phyloP scores from a whole-genome alignment of 2,797 vertebrate genomes.

The Ceryle rudis region DNA sequence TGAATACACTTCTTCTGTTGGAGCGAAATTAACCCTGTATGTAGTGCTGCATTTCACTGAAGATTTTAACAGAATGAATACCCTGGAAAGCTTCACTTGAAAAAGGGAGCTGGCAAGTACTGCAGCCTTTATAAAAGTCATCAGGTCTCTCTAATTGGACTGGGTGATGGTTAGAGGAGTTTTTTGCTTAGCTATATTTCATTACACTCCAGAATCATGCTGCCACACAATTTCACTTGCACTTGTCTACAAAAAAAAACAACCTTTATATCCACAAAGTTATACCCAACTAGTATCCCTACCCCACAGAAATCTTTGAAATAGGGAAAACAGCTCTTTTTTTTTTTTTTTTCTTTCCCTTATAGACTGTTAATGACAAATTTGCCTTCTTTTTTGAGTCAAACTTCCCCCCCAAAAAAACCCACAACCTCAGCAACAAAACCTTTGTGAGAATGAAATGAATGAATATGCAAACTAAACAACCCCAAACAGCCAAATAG shows the following conservation, averaged over 20 bases:
- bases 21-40: neutral
- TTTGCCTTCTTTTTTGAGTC: neutral
- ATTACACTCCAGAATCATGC: neutral
- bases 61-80: neutral
- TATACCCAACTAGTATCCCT: neutral
- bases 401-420: neutral
- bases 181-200: neutral
- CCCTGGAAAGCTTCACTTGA: neutral
- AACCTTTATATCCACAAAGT: neutral
- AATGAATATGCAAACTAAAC: constrained; percentile 31
- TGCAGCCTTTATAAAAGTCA: neutral
- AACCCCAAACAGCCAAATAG: neutral
- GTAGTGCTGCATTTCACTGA: neutral
- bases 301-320: neutral
- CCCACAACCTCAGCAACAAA: neutral
- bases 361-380: neutral
- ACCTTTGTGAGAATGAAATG: neutral
- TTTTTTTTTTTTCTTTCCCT: neutral
- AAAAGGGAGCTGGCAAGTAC: neutral
- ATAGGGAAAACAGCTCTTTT: neutral
- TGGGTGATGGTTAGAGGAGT: neutral
- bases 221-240: neutral
- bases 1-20: neutral
- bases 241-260: neutral
- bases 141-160: neutral